Conservation (phyloP, 1,140 invertebrate genomes). For the Bombus ignitus region DNA sequence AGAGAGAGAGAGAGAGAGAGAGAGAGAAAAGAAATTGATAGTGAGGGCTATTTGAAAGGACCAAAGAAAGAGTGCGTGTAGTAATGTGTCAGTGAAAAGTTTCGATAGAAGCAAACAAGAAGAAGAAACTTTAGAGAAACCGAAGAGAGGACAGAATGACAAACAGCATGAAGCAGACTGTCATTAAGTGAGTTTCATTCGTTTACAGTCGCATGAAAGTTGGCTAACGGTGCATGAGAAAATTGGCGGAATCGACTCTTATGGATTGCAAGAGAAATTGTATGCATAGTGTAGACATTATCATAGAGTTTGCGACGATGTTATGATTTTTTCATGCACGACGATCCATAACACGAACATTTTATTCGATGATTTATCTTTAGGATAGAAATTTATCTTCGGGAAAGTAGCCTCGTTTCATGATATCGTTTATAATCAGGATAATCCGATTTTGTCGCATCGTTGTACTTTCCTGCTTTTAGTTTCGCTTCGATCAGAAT, state of each 20-base stretch:
- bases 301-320: too few species aligned
- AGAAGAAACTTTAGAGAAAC: background rate
- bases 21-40: background rate
- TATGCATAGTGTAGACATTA: too few species aligned
- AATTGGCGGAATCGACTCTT: background rate
- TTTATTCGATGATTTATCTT: too few species aligned
- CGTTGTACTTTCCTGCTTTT: background rate
- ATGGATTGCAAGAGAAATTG: too few species aligned
- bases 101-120: background rate
- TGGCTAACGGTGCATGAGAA: background rate
- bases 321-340: too few species aligned
- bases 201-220: constrained; percentile 3
- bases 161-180: constrained; percentile 81
- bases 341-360: too few species aligned
- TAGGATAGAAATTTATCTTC: background rate
- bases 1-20: background rate
- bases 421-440: background rate
- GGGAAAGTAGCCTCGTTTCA: background rate
- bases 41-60: background rate
- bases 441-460: fast-evolving
- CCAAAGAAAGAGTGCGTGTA: constrained; percentile 43
- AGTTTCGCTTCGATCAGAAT: background rate
- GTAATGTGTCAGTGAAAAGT: constrained; percentile 59
- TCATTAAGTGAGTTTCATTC: constrained; percentile 79
- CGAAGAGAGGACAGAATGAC: constrained; percentile 70